Evolutionary conservation across 2,888 invertebrate species (phyloP), one percentile per base, ranked within the genome.

Genomic region (Gonocerus acuteangulatus): DNA sequence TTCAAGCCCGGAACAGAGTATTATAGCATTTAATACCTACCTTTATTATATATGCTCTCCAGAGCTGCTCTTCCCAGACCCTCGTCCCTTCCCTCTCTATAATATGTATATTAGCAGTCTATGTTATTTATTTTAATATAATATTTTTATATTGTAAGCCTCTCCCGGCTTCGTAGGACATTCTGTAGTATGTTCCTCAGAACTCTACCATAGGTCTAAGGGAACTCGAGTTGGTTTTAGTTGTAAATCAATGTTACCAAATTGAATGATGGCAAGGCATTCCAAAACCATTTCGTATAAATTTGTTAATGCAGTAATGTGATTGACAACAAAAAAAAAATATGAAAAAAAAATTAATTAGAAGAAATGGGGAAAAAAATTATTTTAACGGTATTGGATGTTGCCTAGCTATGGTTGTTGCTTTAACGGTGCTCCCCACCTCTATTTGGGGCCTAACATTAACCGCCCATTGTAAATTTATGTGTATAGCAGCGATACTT

Each of bases 41-140:
- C 51, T 36, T 9, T 4, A 19, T 34, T 36, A 21, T 51, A 19
- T 36, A 34, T 34, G 36, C 51, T 51, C 51, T 34, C 51, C 51
- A 34, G 32, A 18, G 16, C 23, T 27, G 13, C 32, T 18, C 34
- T 27, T 18, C 34, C 21, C 21, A 6, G 4, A 13, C 39, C 15
- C 39, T 13, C 15, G 39, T 39, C 39, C 39, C 39, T n/a, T n/a
- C 4, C 15, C n/a, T 15, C 15, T 11, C 34, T 54, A 19, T 54
- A 42, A 54, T 54, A 21, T 54, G 54, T 54, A 54, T 54, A 54
- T 54, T 54, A 21, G 54, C 54, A 54, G 18, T 54, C 54, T 54
- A 54, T 54, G 54, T 54, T 54, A 54, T 54, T 54, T 54, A 54
- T 54, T 54, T 39, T 54, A 54, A 42, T 54, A 54, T 52, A n/a